phyloP scores from a whole-genome alignment of 53 echinoderm and acorn worm species.

The Patiria pectinifera region DNA sequence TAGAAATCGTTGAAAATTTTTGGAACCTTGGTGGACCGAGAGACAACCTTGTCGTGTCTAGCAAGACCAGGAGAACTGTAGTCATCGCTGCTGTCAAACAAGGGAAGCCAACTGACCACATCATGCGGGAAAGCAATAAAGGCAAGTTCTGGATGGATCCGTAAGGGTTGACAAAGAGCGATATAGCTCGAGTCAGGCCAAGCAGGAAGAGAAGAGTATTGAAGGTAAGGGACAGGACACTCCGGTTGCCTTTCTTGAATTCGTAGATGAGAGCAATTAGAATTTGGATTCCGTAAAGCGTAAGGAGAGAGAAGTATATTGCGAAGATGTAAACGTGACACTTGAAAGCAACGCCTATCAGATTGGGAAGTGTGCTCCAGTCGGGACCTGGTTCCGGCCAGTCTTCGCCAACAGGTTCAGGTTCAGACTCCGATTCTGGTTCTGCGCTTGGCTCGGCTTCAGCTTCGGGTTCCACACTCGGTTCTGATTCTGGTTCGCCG shows the following conservation, averaged over 20 bases:
- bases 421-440: constrained; percentile 58
- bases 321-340: constrained; percentile 80
- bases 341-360: constrained; percentile 68
- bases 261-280: constrained; percentile 49
- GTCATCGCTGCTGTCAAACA: constrained; percentile 84
- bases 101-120: constrained; percentile 93
- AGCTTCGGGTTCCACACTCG: background rate
- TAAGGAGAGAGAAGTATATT: constrained; percentile 62
- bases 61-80: constrained; percentile 83
- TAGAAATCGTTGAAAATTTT: constrained; percentile 73
- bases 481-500: constrained; percentile 33
- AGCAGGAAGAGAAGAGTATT: constrained; percentile 69
- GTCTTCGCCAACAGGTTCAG: constrained; percentile 73
- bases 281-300: constrained; percentile 61
- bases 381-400: constrained; percentile 98
- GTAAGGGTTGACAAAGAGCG: constrained; percentile 85
- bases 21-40: constrained; percentile 90
- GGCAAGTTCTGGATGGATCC: constrained; percentile 73
- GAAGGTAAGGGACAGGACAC: constrained; percentile 68
- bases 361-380: constrained; percentile 61
- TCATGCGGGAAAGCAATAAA: constrained; percentile 68
- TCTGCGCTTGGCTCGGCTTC: constrained; percentile 12
- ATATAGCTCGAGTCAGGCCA: constrained; percentile 76
- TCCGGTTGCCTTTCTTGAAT: constrained; percentile 25
- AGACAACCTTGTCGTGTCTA: constrained; percentile 89